Base-by-base conservation (phyloP, 2,888 invertebrate species). In the Bimastos eiseni region DNA sequence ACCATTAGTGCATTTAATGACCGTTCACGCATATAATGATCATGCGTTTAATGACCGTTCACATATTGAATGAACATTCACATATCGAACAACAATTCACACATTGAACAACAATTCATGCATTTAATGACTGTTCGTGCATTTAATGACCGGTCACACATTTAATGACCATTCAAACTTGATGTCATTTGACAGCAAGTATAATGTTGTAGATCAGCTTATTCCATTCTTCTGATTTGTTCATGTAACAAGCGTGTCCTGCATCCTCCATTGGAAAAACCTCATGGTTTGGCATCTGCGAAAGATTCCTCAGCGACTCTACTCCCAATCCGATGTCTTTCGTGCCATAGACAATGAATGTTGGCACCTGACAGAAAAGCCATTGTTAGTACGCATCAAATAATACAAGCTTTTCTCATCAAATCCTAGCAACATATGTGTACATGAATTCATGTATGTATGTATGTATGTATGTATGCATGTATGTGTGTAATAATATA, bases 201-300 rank as follows among this genome's bases (percentile, higher is more conserved):
- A 94, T 89, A 92, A 95, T 96, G 92, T 95, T 95, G 92, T 95
- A 95, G 30, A 96, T 92, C 37, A 95, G 91, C 33, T 92, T 90
- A 92, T 96, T 95, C 93, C 95, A 96, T n/a, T 94, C 91, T 0
- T 94, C 93, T 1, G 96, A 95, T 90, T 95, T 93, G 91, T 95
- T 94, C 36, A 95, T 92, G 92, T 96, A 96, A 86, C 95, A 95
- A 8, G 96, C 94, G 92, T 96, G 96, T 13, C 94, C 94, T 13
- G 95, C 95, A 34, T 93, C 94, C 41, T 94, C 93, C 36, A 95
- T 92, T n/a, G 94, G 93, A 70, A 94, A 94, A 13, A 94, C 92
- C 91, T 94, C 93, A 84, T 94, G 94, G 91, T 94, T 94, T 2
- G 95, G 95, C 91, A 96, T 93, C 86, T 94, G 92, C 70, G 93